A percentile compares a stretch with the other conserved stretches of the same genome.
phyloP scores from a whole-genome alignment of 2,888 invertebrate species.

The Leptarthrus brevirostris region DNA sequence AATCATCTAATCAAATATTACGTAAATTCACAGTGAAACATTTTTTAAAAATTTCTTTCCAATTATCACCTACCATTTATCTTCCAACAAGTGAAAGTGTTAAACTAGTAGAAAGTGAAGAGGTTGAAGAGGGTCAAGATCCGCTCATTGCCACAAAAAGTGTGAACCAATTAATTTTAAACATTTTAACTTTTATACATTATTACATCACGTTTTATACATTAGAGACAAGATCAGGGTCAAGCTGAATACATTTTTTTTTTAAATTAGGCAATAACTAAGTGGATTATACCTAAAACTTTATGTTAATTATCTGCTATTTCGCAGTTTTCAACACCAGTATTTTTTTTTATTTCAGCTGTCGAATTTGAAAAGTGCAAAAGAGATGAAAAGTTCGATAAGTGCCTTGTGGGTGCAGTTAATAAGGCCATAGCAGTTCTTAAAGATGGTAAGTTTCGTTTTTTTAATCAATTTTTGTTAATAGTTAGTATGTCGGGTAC shows the following conservation, averaged over 20 bases:
- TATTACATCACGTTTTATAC: no score
- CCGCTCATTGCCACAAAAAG: no score
- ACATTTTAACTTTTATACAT: no score
- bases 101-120: constrained; percentile 8
- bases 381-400: constrained; percentile 70
- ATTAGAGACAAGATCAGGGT: constrained; percentile 22
- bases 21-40: constrained; percentile 10
- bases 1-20: background rate
- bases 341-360: constrained; percentile 66
- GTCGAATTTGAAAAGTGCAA: constrained; percentile 71
- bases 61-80: constrained; percentile 8
- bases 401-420: constrained; percentile 71
- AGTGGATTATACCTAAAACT: no score
- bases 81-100: constrained; percentile 16
- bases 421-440: constrained; percentile 71
- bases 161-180: no score
- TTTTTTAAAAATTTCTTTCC: background rate
- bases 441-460: constrained; percentile 69
- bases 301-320: no score
- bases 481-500: no score
- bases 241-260: constrained; percentile 21
- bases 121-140: background rate
- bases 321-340: no score
- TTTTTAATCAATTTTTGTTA: no score
- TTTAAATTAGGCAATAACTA: no score